Base-by-base conservation (phyloP, 2,888 invertebrate species). In the Agrotis exclamationis region DNA sequence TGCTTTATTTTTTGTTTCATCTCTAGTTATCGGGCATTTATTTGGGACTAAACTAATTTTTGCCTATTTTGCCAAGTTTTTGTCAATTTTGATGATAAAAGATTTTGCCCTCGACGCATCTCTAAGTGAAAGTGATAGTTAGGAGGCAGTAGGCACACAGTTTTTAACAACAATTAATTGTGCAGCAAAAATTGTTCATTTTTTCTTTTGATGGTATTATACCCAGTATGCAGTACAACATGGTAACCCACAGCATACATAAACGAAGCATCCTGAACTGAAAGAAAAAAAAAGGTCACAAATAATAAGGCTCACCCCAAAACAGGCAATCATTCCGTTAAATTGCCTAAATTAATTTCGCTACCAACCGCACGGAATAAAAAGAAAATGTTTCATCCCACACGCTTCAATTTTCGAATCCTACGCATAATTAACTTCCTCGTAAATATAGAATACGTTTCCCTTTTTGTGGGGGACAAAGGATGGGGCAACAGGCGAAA, bases 321-420 rank as follows among this genome's bases (percentile, higher is more conserved):
- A 24, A 13, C 5, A n/a, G 9, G 24, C 80, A 79, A 79, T 74
- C 74, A 76, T 66, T 39, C 13, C 45, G 58, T 80, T 62, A 75
- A 80, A 77, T 69, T 48, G 48, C 14, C 64, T 64, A 80, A 75
- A 75, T 76, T 76, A 80, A 76, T 80, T 39, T 54, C 47, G 47
- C 63, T 64, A 57, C 75, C 73, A 67, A 60, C 79, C 45, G 50
- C 56, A 64, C 18, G 24, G 50, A 66, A 74, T 56, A 56, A 73
- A 73, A 62, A 50, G 14, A 44, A 67, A 64, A 60, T 48, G n/a
- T 48, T 6, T 71, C 78, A 74, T 28, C 33, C 18, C 48, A 62
- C 33, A 45, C 56, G 76, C 48, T 75, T 68, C 69, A 62, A 63
- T 80, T 80, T 80, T 75, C 63, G 60, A 80, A 77, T 77, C 80